Evolutionary conservation across 2,113 vertebrate species (phyloP), one percentile per base, ranked within the genome.

Genomic region (Trematomus loennbergii): DNA sequence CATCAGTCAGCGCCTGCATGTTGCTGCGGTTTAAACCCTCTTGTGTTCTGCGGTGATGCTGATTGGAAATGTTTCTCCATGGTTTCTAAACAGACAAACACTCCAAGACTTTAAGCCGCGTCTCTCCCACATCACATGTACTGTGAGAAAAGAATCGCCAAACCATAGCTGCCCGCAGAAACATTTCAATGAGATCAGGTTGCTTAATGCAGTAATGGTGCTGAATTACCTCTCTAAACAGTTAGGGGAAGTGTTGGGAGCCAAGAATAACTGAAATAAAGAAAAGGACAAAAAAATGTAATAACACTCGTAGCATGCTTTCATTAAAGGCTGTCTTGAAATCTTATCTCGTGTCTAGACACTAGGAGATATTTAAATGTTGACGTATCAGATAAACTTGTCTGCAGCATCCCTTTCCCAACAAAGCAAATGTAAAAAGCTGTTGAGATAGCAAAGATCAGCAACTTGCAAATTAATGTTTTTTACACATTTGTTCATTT

Each of bases 41-140:
- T 63, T 62, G 8, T 78, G 81, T 69, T 48, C 69, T 81, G 90
- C 3, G 91, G 89, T 54, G 72, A 86, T 17, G 74, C 73, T 55
- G 83, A 89, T 85, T 86, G 83, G 79, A 88, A 83, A 76, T 16
- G 68, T 61, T 66, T 76, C 59, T 63, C 55, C 36, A 9, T 17
- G 70, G 83, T 78, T 80, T 83, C 76, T 69, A 83, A 81, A 86
- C 78, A 87, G 84, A 73, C 81, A 83, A 90, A 85, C 71, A 18
- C 61, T 62, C 69, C 61, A 50, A 65, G 52, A 36, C 71, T 70
- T 61, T 70, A 78, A 71, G 66, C 73, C 16, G 25, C 0, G 36
- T 0, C 78, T 78, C 76, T 29, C 75, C 81, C 75, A 75, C 75
- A 62, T 85, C 55, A 60, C 55, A 60, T 9, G 57, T 33, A 17